Evolutionary conservation across 1,140 invertebrate genomes (phyloP), one percentile per base, ranked within the genome.

Genomic region (Pseudomyrmex pallidus): DNA sequence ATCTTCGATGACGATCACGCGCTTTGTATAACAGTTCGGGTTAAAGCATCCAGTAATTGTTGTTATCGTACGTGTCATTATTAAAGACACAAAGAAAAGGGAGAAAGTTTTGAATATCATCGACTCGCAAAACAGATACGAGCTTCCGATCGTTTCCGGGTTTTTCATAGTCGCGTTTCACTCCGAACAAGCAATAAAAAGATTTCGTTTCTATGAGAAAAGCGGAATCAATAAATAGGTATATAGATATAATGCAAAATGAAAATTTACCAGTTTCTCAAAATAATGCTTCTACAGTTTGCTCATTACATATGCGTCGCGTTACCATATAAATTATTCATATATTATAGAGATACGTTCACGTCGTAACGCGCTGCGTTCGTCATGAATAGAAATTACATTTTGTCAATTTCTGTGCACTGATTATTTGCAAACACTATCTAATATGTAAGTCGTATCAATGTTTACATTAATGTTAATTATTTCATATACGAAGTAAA

Each of bases 141-240:
- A 54, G 82, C 63, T 76, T 88, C 85, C 59, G 57, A 87, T 54
- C 52, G 54, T 54, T 12, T 63, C 63, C 52, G 56, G 48, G 56
- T 48, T 44, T 15, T 72, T 78, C 35, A 22, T 62, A 46, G 52
- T 52, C 25, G 61, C 70, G 84, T 87, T 84, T 78, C 74, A 35
- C 35, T 35, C 35, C 5, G 0, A 35, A 35, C 35, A 35, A 35
- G 5, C 35, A 35, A 35, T 8, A 3, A 12, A 48, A 48, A 80
- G 7, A 78, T 59, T 50, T 61, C 44, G 12, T n/a, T 35, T 20
- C 56, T 2, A 7, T 8, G 35, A 35, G 35, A 35, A 35, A 66
- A 48, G 48, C 17, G 46, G 66, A 64, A 59, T 52, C 3, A 52
- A 52, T 13, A 13, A 12, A 52, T 52, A n/a, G n/a, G n/a, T n/a